Evolutionary conservation across 2,797 vertebrate species (phyloP).

Genomic region (Cryptoprocta ferox): DNA sequence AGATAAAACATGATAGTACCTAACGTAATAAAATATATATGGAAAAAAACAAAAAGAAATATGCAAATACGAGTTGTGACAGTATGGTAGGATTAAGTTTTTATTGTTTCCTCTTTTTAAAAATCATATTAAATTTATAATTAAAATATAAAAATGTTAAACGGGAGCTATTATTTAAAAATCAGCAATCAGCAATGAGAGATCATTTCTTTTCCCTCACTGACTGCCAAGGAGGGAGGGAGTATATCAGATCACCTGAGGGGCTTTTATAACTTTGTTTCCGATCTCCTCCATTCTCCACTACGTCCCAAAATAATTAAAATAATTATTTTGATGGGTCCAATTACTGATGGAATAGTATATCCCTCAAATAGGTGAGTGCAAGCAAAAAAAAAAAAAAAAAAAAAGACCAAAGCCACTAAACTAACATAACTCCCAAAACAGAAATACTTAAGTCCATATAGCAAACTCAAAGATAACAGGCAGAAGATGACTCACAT

Average conservation of each 20-base stretch:
- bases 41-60: slow-evolving; percentile 12
- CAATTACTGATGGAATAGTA: not conserved
- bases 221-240: not conserved
- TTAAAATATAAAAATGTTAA: slow-evolving; percentile 5
- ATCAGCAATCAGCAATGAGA: not conserved
- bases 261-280: not conserved
- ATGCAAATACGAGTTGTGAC: not conserved
- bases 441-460: not conserved
- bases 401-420: not conserved
- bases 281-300: not conserved
- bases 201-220: not conserved
- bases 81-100: not conserved
- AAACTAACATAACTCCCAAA: slow-evolving; percentile 8
- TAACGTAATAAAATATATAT: not conserved
- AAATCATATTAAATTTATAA: slow-evolving; percentile 32
- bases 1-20: not conserved
- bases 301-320: not conserved
- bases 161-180: not conserved
- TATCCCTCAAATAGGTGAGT: not conserved
- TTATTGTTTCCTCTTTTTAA: not conserved
- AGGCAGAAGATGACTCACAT: not conserved
- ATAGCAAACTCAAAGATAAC: slow-evolving; percentile 14
- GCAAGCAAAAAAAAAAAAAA: not conserved
- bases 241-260: not conserved
- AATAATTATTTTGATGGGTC: not conserved